Evolutionary conservation across 2,797 vertebrate species (phyloP).

Genomic region (Sphenodon punctatus): DNA sequence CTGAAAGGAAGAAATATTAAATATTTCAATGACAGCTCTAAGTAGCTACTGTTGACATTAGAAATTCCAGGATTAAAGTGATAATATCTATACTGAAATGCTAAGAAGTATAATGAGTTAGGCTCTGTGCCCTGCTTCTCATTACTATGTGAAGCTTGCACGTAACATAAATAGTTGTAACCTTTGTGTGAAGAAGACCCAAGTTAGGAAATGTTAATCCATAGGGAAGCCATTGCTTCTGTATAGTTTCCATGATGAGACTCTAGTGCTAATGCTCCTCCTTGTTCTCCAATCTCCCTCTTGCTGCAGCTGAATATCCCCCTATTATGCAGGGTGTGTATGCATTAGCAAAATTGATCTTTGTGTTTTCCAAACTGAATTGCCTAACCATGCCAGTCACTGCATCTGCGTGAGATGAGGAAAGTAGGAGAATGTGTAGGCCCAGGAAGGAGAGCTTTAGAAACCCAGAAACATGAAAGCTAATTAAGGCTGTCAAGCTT

Average conservation of each 20-base stretch:
- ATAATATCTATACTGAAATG: conserved; percentile 64
- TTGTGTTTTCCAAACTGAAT: conserved; percentile 65
- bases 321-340: conserved; percentile 58
- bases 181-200: conserved; percentile 73
- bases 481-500: conserved; percentile 45
- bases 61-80: conserved; percentile 67
- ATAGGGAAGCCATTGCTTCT: conserved; percentile 60
- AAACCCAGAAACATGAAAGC: conserved; percentile 45
- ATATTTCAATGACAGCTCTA: conserved; percentile 48
- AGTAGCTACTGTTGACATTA: conserved; percentile 63
- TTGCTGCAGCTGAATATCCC: conserved; percentile 42
- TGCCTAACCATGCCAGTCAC: conserved; percentile 59
- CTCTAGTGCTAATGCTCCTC: conserved; percentile 52
- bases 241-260: conserved; percentile 41
- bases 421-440: conserved; percentile 49
- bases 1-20: conserved; percentile 26
- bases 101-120: conserved; percentile 56
- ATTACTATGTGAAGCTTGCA: conserved; percentile 68
- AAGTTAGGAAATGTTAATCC: conserved; percentile 77
- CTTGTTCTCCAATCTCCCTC: conserved; percentile 59
- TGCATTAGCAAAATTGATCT: conserved; percentile 75
- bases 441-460: background rate
- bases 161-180: conserved; percentile 70
- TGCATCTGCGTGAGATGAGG: conserved; percentile 31
- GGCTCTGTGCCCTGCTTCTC: conserved; percentile 47